Evolutionary conservation across 1,140 invertebrate species (phyloP).

Genomic region (Calosoma granatense): DNA sequence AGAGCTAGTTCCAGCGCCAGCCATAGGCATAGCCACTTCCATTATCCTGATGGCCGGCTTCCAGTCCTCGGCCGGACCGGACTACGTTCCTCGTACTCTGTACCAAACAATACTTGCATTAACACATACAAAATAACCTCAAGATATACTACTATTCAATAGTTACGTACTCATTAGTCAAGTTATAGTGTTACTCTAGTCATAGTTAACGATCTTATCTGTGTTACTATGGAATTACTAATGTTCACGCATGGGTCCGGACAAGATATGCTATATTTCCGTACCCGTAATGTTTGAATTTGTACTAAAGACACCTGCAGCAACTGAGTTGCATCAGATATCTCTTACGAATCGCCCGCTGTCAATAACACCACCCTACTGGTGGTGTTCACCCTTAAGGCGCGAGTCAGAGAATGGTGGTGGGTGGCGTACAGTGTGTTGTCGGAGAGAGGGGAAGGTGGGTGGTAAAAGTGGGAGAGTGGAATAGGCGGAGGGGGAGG

Average conservation of each 20-base stretch:
- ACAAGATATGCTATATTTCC: background rate
- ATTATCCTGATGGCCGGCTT: conserved; percentile 15
- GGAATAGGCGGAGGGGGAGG: background rate
- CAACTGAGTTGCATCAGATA: conserved; percentile 22
- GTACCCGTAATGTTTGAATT: background rate
- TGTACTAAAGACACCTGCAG: conserved; percentile 19
- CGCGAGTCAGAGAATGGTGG: background rate
- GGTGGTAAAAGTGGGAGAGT: background rate
- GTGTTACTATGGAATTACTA: too few species aligned
- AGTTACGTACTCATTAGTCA: too few species aligned
- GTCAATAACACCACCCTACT: conserved; percentile 25
- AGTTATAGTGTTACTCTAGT: too few species aligned
- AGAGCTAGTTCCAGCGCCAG: conserved; percentile 21
- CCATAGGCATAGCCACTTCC: conserved; percentile 40
- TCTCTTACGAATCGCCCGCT: conserved; percentile 32
- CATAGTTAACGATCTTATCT: too few species aligned
- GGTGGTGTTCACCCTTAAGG: conserved; percentile 20
- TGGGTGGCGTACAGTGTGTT: background rate
- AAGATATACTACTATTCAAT: too few species aligned
- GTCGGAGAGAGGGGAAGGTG: background rate
- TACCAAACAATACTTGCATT: too few species aligned
- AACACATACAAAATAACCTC: too few species aligned
- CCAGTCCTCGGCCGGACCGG: background rate
- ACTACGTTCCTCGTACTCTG: background rate
- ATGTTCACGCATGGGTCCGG: too few species aligned